Percentiles rank a stretch among this genome's conserved stretches.
phyloP scores from a whole-genome alignment of 2,888 invertebrate species.

The Notodonta dromedarius region DNA sequence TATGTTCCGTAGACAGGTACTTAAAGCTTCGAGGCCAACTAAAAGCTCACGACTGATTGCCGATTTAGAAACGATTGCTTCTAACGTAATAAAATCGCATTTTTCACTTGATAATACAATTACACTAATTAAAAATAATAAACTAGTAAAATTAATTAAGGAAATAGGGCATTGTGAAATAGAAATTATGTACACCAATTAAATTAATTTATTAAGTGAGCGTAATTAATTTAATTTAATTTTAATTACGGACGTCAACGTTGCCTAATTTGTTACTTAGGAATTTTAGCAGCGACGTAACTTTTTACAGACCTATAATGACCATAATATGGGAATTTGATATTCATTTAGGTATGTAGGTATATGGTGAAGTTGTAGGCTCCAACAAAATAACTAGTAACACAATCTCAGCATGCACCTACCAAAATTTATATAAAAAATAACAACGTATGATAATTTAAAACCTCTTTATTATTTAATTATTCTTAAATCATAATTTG shows the following conservation, averaged over 20 bases:
- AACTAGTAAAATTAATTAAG: constrained; percentile 26
- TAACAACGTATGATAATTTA: not conserved
- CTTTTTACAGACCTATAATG: too few species aligned
- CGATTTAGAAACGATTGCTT: too few species aligned
- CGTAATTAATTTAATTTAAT: constrained; percentile 48
- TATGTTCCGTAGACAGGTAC: too few species aligned
- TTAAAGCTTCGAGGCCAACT: too few species aligned
- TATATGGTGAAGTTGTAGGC: too few species aligned
- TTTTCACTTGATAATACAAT: too few species aligned
- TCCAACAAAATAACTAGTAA: not conserved
- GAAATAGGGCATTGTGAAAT: constrained; percentile 24
- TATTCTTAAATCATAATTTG: constrained; percentile 14
- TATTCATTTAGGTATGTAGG: not conserved
- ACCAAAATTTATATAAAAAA: not conserved
- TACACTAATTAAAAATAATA: constrained; percentile 2
- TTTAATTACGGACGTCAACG: not conserved
- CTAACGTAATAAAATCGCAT: too few species aligned
- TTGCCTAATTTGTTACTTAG: not conserved
- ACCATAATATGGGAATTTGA: not conserved
- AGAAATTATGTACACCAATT: constrained; percentile 39
- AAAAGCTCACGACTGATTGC: too few species aligned
- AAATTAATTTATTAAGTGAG: constrained; percentile 54
- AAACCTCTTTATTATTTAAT: not conserved
- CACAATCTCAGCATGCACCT: not conserved
- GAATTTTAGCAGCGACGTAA: too few species aligned